A percentile compares a stretch with the other conserved stretches of the same genome.
Evolutionary conservation across 23 tunicate genomes (phyloP).

Genomic region (Aplidium turbinatum): DNA sequence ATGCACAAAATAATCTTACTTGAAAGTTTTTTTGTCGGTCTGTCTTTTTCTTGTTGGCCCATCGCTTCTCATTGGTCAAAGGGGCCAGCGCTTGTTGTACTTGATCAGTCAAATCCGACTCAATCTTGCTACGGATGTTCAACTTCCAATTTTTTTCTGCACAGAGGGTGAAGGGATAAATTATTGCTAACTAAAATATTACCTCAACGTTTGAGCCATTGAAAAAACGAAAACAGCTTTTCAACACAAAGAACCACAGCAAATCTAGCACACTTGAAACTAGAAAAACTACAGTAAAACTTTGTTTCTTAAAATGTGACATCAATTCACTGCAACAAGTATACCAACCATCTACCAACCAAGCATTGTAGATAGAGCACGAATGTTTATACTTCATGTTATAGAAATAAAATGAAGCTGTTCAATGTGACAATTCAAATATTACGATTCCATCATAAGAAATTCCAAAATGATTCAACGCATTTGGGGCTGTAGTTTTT

Average conservation of each 20-base stretch:
- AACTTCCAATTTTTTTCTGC: conserved; percentile 78
- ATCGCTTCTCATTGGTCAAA: conserved; percentile 6
- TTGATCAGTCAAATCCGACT: conserved; percentile 69
- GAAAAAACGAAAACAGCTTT: no score
- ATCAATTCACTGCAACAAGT: neutral
- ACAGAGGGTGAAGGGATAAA: neutral
- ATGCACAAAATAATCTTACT: conserved; percentile 22
- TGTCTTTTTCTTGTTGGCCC: conserved; percentile 44
- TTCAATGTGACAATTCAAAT: no score
- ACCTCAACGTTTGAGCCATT: neutral
- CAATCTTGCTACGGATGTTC: conserved; percentile 60
- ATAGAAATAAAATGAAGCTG: no score
- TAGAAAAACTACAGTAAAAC: no score
- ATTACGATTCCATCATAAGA: no score
- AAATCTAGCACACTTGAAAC: no score
- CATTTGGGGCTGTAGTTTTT: no score
- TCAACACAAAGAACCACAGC: no score
- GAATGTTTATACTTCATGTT: no score
- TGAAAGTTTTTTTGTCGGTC: conserved; percentile 49
- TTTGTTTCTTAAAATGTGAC: neutral
- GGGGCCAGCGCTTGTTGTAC: conserved; percentile 86
- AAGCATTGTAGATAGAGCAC: no score
- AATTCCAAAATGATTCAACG: no score
- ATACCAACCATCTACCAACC: no score
- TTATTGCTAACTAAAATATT: neutral